Base-by-base conservation (phyloP, 2,888 invertebrate genomes). In the Crocallis elinguaria region DNA sequence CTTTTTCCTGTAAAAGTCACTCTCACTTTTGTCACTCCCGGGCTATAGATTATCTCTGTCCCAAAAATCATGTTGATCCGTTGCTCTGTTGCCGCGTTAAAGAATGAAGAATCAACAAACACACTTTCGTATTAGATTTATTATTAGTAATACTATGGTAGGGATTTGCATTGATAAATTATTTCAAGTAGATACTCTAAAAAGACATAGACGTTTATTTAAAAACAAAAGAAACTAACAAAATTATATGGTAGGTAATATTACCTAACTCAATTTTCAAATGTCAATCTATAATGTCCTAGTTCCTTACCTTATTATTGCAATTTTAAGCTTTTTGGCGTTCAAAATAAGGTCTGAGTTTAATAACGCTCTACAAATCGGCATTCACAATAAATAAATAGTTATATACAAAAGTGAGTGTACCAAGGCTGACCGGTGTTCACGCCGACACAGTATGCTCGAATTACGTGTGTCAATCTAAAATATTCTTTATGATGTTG, bases 331-430 rank as follows among this genome's bases (percentile, higher is more conserved):
- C 73, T 69, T 70, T 77, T 59, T 69, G 49, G 21, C n/a, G 13
- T 54, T 59, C 49, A 29, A 2, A 53, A 70, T 71, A 77, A 66
- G 66, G 63, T 54, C 56, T 51, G 65, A 29, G 29, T 36, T 57
- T 63, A 66, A 54, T 64, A 59, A 59, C 57, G 70, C 71, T 73
- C 71, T 64, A 77, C 67, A 77, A 76, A 76, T 77, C 73, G 68
- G 70, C 73, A 77, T 79, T 79, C 75, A 77, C 76, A 76, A 72
- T 71, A 71, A 73, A 74, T 73, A 71, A 68, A 69, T 73, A 67
- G 68, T 66, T 69, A 65, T 71, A 71, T 71, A 81, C 77, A 77
- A 82, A 83, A 84, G 83, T 84, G 84, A 84, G 82, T 82, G 84
- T 75, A 63, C 69, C 84, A 85, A 85, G 85, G 85, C 75, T 77